phyloP scores from a whole-genome alignment of 1,140 invertebrate genomes.

The Atopsyche davidsoni region DNA sequence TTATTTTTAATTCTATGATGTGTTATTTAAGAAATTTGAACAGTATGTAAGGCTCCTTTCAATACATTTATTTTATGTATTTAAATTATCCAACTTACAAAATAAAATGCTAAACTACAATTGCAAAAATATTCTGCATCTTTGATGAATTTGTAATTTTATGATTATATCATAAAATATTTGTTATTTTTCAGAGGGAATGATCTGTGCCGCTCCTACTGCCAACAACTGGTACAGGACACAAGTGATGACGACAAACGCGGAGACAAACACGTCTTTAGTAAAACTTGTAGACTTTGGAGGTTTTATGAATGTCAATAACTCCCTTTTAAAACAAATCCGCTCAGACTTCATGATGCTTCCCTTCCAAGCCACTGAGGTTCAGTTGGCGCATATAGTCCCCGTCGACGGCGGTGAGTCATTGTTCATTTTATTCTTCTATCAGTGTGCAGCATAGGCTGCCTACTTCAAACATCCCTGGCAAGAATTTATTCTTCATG shows the following conservation, averaged over 20 bases:
- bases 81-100: too few relatives aligned
- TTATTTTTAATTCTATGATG: too few relatives aligned
- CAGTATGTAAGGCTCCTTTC: too few relatives aligned
- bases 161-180: too few relatives aligned
- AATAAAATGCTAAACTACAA: too few relatives aligned
- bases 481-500: not conserved
- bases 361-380: slow-evolving; percentile 95
- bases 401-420: slow-evolving; percentile 66
- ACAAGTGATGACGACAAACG: slow-evolving; percentile 67
- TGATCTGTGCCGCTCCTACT: slow-evolving; percentile 81
- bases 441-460: not conserved
- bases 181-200: slow-evolving; percentile 60
- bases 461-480: not conserved
- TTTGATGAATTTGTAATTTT: too few relatives aligned
- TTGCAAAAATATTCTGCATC: too few relatives aligned
- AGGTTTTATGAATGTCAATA: slow-evolving; percentile 75
- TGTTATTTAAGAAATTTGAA: too few relatives aligned
- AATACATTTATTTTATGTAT: too few relatives aligned
- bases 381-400: slow-evolving; percentile 81
- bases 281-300: slow-evolving; percentile 92
- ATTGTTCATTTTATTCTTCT: slow-evolving; percentile 28
- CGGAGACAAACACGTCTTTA: slow-evolving; percentile 63
- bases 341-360: slow-evolving; percentile 85
- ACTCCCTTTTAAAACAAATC: slow-evolving; percentile 75
- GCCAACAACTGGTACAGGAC: slow-evolving; percentile 85